A percentile compares a stretch with the other conserved stretches of the same genome.
Evolutionary conservation across 2,888 invertebrate species (phyloP).

Genomic region (Xestia xanthographa): DNA sequence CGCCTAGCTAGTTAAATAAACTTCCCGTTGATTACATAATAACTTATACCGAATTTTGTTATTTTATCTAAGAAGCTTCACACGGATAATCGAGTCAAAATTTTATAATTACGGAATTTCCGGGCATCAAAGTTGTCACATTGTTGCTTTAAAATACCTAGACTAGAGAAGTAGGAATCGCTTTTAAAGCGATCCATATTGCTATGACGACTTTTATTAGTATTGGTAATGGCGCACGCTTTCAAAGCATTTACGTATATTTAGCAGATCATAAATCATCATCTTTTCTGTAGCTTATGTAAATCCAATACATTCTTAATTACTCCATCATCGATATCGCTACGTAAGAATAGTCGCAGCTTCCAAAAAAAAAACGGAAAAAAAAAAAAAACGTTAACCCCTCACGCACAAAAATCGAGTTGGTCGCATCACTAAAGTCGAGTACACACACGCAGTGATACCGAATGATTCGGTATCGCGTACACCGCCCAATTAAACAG

Average conservation of each 20-base stretch:
- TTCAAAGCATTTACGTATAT: too few species aligned
- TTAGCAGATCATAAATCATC: too few species aligned
- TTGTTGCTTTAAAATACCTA: neutral
- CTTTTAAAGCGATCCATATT: neutral
- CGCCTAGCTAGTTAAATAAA: neutral
- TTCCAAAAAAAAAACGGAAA: neutral
- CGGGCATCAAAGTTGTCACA: neutral
- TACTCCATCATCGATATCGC: neutral
- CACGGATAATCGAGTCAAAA: neutral
- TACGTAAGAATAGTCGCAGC: neutral
- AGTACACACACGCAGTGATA: conserved; percentile 80
- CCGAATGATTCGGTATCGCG: conserved; percentile 83
- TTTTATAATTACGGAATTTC: neutral
- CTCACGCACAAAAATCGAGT: conserved; percentile 54
- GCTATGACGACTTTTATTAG: neutral
- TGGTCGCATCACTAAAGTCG: conserved; percentile 77
- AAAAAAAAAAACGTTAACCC: neutral
- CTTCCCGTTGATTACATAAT: neutral
- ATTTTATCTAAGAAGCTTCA: neutral
- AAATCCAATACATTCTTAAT: neutral
- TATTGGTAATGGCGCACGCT: neutral
- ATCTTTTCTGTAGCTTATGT: neutral
- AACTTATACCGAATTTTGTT: neutral
- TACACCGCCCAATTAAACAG: conserved; percentile 85
- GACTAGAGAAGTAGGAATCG: neutral